Percentiles rank a stretch among this genome's conserved stretches.
Evolutionary conservation across 2,888 invertebrate species (phyloP).

Genomic region (Anoplius nigerrimus): DNA sequence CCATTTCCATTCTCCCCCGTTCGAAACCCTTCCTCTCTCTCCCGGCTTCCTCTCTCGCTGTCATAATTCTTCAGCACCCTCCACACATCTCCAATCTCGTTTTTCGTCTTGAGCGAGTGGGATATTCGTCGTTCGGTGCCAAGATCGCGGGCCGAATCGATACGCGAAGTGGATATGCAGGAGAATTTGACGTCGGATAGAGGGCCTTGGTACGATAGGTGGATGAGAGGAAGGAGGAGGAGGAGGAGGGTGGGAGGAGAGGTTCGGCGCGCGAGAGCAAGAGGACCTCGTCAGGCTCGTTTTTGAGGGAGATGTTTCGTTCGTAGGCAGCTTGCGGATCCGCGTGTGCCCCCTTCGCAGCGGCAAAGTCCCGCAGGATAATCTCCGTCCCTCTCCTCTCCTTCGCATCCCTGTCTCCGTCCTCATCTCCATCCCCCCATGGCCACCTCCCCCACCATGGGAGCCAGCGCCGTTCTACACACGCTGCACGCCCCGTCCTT

Average conservation of each 20-base stretch:
- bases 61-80: constrained; percentile 14
- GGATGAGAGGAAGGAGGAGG: constrained; percentile 20
- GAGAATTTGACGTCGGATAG: constrained; percentile 33
- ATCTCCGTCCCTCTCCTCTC: constrained; percentile 62
- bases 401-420: constrained; percentile 43
- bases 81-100: constrained; percentile 5
- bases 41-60: constrained; percentile 15
- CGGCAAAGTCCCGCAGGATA: constrained; percentile 64
- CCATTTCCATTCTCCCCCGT: constrained; percentile 14
- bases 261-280: too few species aligned
- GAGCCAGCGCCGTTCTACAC: constrained; percentile 35
- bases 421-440: constrained; percentile 42
- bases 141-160: constrained; percentile 61
- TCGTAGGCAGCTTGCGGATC: constrained; percentile 66
- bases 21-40: constrained; percentile 34
- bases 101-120: constrained; percentile 8
- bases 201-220: constrained; percentile 29
- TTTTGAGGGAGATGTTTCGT: constrained; percentile 73
- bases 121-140: constrained; percentile 49
- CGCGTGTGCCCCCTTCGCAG: constrained; percentile 46
- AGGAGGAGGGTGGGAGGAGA: constrained; percentile 16
- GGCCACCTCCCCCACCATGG: constrained; percentile 26
- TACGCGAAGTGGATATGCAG: constrained; percentile 59
- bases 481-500: constrained; percentile 35
- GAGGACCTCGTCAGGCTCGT: constrained; percentile 62